Evolutionary conservation across 2,113 vertebrate species (phyloP), one percentile per base, ranked within the genome.

Genomic region (Atractosteus spatula): DNA sequence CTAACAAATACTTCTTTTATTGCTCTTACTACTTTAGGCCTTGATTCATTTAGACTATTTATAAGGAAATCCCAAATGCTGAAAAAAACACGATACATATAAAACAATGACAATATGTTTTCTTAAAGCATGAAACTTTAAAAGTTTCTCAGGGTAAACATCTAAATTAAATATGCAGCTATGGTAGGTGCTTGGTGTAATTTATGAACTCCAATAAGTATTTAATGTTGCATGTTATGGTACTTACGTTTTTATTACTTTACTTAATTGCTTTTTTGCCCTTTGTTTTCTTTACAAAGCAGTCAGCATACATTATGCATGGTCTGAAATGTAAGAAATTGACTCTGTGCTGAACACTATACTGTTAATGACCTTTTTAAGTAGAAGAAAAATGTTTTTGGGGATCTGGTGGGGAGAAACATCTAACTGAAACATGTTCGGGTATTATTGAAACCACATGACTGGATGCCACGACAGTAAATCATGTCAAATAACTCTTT

Each of bases 211-310:
- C 74, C 69, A 57, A 63, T 82, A 71, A 78, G 79, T 76, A 85
- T 82, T 89, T 89, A 89, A 90, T 89, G 89, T 84, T 84, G 81
- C 87, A 85, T 89, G 85, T 87, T 77, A 88, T 86, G 84, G 73
- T 82, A 76, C 83, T 85, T 55, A 3, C 62, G 74, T 76, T 78
- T 85, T 89, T 84, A 88, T 82, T 69, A 70, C 76, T 41, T 3
- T 41, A 73, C 77, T 80, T 88, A 89, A 89, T 89, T 78, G 80
- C 71, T 77, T 85, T 80, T 88, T 81, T 55, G 86, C 83, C 84
- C 89, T 87, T 84, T 88, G 87, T 84, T 88, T 86, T 89, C 81
- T 84, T 84, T 82, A 70, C 73, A 55, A 72, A 76, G 75, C 69
- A 75, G 56, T 55, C 56, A 68, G 13, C 59, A 43, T 41, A 72